Evolutionary conservation across 1,140 invertebrate species (phyloP), one percentile per base, ranked within the genome.

Genomic region (Hydropsyche tenuis): DNA sequence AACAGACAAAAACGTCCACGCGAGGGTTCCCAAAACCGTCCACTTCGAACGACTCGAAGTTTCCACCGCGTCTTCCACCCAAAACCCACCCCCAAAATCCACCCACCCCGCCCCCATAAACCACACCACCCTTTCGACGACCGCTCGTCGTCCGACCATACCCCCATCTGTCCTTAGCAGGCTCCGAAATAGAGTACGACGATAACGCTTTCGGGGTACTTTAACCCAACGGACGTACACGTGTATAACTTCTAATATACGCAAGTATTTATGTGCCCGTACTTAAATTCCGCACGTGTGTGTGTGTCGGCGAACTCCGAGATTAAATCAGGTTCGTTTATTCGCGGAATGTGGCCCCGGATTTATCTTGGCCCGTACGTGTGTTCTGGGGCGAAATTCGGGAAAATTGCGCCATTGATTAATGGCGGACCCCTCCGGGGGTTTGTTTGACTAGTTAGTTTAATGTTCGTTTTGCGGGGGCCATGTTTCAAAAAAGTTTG

Each of bases 241-340:
- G 30, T 37, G 30, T 37, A 37, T 9, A 37, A 37, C 30, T 37
- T 37, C 30, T 37, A 37, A 30, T 37, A 18, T 6, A 18, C 51
- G 22, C 16, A 18, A 11, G 56, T 62, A 27, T 12, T 22, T 16
- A 22, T 4, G 16, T 12, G 16, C 6, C 12, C 22, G 16, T n/a
- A 6, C 42, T 25, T 63, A 16, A 65, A 48, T 46, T 63, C 71
- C 14, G 12, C 72, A 46, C 37, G 42, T 30, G 18, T 1, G 43
- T 46, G 27, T 60, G 56, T 37, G 68, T 77, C 64, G 69, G 72
- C 60, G 72, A 76, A 71, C 71, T 74, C 42, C 45, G 56, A 76
- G 75, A 76, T 76, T 73, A 76, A 76, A 76, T 76, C 75, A 60
- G 75, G 66, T 72, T 64, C 73, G 70, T 74, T 77, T 73, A 77